Conservation (phyloP, 2,888 invertebrate genomes). For the Opisthograptis luteolata region DNA sequence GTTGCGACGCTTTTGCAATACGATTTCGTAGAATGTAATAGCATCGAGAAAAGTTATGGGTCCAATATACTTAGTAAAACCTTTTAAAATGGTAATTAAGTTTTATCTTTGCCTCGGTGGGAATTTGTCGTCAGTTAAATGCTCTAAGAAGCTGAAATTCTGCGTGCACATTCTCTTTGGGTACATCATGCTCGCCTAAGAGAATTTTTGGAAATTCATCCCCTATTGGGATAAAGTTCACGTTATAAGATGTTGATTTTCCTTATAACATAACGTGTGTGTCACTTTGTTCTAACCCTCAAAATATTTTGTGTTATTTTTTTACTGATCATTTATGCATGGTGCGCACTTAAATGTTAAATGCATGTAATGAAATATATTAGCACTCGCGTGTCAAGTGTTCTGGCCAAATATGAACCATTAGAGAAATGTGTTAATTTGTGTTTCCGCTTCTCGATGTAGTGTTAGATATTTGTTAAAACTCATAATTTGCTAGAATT, state of each 20-base stretch:
- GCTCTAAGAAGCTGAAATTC: too few relatives aligned
- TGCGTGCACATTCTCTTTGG: too few relatives aligned
- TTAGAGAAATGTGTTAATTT: not conserved
- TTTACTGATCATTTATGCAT: conserved; percentile 14
- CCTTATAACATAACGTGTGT: conserved; percentile 9
- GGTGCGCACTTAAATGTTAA: conserved; percentile 15
- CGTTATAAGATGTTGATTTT: not conserved
- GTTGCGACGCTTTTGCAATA: conserved; percentile 3
- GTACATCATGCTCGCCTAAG: too few relatives aligned
- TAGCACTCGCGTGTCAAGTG: conserved; percentile 3
- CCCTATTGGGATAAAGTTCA: not conserved
- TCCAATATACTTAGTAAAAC: not conserved
- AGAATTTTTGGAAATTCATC: too few relatives aligned
- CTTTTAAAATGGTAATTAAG: not conserved
- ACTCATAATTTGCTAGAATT: not conserved
- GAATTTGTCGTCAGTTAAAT: too few relatives aligned
- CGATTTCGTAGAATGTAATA: not conserved
- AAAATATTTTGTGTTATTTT: conserved; percentile 13
- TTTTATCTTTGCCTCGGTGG: too few relatives aligned
- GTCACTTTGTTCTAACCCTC: conserved; percentile 7
- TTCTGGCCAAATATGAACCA: conserved; percentile 2
- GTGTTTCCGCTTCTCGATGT: conserved; percentile 3
- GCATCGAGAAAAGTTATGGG: not conserved
- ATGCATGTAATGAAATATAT: conserved; percentile 16
- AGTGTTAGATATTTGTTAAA: not conserved